Base-by-base conservation (phyloP, 2,797 vertebrate species). In the Coccyzus lansbergi region DNA sequence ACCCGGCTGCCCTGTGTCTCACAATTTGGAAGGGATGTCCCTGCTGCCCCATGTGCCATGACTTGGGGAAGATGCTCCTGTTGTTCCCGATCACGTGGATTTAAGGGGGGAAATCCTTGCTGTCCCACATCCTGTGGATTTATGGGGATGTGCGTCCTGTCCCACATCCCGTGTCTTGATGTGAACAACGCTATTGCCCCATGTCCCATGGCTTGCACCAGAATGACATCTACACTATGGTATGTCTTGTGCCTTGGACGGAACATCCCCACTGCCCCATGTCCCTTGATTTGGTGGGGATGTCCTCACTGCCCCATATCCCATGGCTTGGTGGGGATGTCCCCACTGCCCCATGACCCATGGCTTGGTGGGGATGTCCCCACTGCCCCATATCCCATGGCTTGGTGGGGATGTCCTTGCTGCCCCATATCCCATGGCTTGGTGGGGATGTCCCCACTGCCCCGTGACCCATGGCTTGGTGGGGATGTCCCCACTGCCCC, bases 341-440 rank as follows among this genome's bases (percentile, higher is more conserved):
- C 8, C 49, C 31, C 19, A 16, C 4, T 1, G 8, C 38, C 44
- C 19, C 33, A 12, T 3, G 15, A 19, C 31, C 21, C 34, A 24
- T 5, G 13, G 12, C 18, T 28, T 17, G 25, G 10, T 33, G 55
- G 51, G 49, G 7, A 56, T 8, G 2, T n/a, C 26, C 36, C 26
- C 22, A 21, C n/a, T 31, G 36, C 11, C 44, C 49, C 31, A 33
- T 0, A 0, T 25, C 40, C 3, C 0, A 7, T 3, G 6, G 16
- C 5, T 53, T 25, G 3, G 34, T 22, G 7, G 10, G 8, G 15
- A 38, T 10, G 5, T 29, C 14, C 18, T 42, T 3, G 3, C n/a
- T 87, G 42, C 33, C 26, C 34, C 31, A 40, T 15, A 33, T 51
- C 33, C 3, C 0, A 7, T 3, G 6, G 13, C 42, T 53, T 15